These are phyloP conservation scores for Clarias batrachus DNA, from an alignment of 2,113 vertebrate species.

Conservation along the genomic window DNA sequence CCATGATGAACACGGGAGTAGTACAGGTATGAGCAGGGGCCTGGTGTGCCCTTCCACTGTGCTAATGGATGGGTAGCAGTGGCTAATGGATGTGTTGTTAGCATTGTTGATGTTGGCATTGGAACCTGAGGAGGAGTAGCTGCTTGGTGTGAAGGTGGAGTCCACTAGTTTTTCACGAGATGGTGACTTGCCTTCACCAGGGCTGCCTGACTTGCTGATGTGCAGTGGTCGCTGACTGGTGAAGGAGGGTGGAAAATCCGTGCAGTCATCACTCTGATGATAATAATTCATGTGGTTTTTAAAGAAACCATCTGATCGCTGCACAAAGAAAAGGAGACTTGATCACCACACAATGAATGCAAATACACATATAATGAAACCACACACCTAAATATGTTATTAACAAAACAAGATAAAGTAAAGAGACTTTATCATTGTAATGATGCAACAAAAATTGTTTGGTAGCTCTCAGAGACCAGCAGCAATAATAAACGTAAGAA, in stretches of 20 bases:
- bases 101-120: constrained; percentile 99
- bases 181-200: constrained; percentile 85
- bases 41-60: constrained; percentile 84
- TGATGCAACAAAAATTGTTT: no score
- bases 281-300: constrained; percentile 97
- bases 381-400: background rate
- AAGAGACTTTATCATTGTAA: background rate
- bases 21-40: constrained; percentile 79
- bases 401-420: no score
- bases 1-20: constrained; percentile 83
- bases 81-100: constrained; percentile 90
- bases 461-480: no score
- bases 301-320: constrained; percentile 87
- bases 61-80: constrained; percentile 81
- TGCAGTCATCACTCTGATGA: constrained; percentile 86
- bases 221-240: constrained; percentile 94
- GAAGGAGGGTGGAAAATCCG: constrained; percentile 91
- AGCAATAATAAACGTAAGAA: no score
- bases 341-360: background rate
- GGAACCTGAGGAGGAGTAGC: constrained; percentile 93
- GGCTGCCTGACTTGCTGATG: constrained; percentile 90
- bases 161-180: constrained; percentile 96
- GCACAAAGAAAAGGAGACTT: constrained; percentile 16
- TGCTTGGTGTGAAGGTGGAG: constrained; percentile 97
- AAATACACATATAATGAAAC: background rate